These are phyloP conservation scores for Anoplopoma fimbria DNA, from an alignment of 2,113 vertebrate genomes.

Conservation along the genomic window DNA sequence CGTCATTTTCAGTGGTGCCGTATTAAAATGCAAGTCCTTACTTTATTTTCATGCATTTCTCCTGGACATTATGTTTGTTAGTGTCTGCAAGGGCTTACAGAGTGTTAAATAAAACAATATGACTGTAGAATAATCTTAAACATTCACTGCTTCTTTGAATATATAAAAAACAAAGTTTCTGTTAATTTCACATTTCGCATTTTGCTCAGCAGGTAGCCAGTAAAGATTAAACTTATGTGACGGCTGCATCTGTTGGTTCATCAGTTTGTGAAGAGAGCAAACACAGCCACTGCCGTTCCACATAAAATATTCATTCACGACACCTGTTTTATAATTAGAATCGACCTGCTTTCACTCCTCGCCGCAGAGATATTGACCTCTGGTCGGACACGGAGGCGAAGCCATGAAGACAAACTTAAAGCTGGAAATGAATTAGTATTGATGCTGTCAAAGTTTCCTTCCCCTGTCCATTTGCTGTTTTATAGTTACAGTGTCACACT, in stretches of 20 bases:
- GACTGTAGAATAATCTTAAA: background rate
- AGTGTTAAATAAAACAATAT: background rate
- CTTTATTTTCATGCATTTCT: no score
- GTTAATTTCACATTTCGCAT: no score
- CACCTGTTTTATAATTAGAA: slow-evolving; percentile 77
- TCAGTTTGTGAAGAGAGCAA: slow-evolving; percentile 29
- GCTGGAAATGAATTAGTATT: slow-evolving; percentile 62
- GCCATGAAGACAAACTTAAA: slow-evolving; percentile 47
- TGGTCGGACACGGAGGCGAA: slow-evolving; percentile 6
- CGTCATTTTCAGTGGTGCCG: no score
- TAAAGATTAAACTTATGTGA: background rate
- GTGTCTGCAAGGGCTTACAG: background rate
- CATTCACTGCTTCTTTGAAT: background rate
- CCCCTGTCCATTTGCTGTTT: slow-evolving; percentile 17
- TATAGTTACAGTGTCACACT: background rate
- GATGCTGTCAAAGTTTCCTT: slow-evolving; percentile 32
- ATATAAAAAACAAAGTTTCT: background rate
- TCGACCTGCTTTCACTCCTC: slow-evolving; percentile 52
- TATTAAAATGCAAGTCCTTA: no score
- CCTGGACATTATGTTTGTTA: no score
- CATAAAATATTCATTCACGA: slow-evolving; percentile 75
- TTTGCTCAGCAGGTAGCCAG: background rate
- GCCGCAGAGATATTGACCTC: slow-evolving; percentile 48
- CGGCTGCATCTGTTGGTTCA: background rate
- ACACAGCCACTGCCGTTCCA: slow-evolving; percentile 13